phyloP scores from a whole-genome alignment of 2,888 invertebrate species.

The Yponomeuta sedellus region DNA sequence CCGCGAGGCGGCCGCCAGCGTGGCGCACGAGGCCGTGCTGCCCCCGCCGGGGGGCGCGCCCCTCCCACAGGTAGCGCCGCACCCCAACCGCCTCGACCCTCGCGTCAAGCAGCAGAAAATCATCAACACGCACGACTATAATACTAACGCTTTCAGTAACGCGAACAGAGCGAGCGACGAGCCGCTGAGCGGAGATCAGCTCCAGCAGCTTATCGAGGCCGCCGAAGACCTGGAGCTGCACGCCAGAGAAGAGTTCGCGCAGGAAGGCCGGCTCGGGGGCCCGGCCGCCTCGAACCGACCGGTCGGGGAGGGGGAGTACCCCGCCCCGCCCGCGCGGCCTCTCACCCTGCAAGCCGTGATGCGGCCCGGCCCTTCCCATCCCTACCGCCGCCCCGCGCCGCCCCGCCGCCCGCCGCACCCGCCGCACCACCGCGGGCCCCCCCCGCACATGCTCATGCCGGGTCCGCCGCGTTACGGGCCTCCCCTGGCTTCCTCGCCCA shows the following conservation, averaged over 20 bases:
- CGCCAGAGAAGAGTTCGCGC: conserved; percentile 48
- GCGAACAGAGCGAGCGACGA: conserved; percentile 41
- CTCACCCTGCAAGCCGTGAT: conserved; percentile 65
- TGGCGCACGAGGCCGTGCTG: conserved; percentile 47
- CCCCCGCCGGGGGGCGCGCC: conserved; percentile 25
- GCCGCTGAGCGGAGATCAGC: conserved; percentile 49
- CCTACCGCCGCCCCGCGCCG: conserved; percentile 57
- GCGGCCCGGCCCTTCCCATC: conserved; percentile 52
- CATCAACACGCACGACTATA: conserved; percentile 49
- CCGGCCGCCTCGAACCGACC: conserved; percentile 50
- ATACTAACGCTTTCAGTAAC: conserved; percentile 72
- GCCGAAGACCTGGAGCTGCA: conserved; percentile 60
- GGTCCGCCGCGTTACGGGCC: neutral
- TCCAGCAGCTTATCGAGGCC: conserved; percentile 62
- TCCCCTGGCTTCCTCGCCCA: neutral
- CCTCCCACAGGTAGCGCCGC: neutral
- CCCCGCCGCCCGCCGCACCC: conserved; percentile 61
- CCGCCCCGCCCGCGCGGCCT: conserved; percentile 49
- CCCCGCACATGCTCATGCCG: neutral
- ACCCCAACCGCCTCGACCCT: conserved; percentile 37
- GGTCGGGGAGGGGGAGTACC: conserved; percentile 56
- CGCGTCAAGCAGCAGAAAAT: conserved; percentile 61
- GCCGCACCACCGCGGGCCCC: conserved; percentile 20
- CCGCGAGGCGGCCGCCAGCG: conserved; percentile 72
- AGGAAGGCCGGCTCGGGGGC: conserved; percentile 38